phyloP scores from a whole-genome alignment of 2,113 vertebrate species.

The Neolamprologus fasciatus region DNA sequence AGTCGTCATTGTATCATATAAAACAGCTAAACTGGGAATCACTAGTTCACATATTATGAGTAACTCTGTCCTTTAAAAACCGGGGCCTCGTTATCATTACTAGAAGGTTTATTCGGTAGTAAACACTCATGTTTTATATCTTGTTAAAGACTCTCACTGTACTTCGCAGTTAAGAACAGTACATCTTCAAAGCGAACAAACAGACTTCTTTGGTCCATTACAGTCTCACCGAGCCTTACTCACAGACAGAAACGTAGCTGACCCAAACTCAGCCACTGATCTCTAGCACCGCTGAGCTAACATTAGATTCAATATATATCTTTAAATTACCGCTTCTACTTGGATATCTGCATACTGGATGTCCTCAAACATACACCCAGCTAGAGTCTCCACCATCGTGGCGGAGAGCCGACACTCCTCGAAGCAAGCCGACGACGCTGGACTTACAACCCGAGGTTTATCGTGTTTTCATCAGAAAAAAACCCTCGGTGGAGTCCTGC shows the following conservation, averaged over 20 bases:
- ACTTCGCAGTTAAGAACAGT: neutral
- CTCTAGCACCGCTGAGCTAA: neutral
- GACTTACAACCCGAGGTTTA: neutral
- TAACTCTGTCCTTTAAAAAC: neutral
- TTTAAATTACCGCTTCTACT: constrained; percentile 48
- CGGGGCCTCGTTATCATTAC: neutral
- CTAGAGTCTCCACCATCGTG: constrained; percentile 48
- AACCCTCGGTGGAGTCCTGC: neutral
- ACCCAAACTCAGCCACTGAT: neutral
- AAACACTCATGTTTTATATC: neutral
- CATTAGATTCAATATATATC: neutral
- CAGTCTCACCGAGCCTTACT: neutral
- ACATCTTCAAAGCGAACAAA: neutral
- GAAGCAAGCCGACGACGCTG: neutral
- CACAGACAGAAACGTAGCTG: neutral
- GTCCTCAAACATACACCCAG: constrained; percentile 51
- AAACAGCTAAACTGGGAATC: neutral
- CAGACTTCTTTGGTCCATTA: neutral
- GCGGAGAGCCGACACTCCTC: neutral
- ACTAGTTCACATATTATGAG: neutral
- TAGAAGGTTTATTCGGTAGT: neutral
- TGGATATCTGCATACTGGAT: constrained; percentile 58
- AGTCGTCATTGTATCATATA: neutral
- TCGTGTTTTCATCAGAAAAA: neutral
- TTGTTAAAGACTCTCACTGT: neutral